Evolutionary conservation across 2,113 vertebrate genomes (phyloP).

Genomic region (Mobula hypostoma): DNA sequence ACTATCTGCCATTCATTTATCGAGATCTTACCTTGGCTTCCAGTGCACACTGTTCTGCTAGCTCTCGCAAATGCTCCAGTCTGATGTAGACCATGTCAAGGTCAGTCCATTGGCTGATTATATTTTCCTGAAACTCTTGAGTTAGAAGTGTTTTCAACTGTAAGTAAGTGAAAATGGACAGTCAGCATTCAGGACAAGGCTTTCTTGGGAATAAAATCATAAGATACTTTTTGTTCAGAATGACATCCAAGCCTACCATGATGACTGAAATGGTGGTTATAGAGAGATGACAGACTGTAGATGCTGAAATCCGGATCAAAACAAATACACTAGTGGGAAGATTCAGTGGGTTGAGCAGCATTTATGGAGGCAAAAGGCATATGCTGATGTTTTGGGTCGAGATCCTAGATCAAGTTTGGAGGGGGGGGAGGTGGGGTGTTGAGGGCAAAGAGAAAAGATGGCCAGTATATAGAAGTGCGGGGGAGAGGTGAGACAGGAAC

Average conservation of each 20-base stretch:
- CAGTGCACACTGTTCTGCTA: slow-evolving; percentile 54
- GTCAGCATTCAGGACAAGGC: not conserved
- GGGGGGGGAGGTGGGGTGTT: no score
- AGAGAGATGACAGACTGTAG: no score
- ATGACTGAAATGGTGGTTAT: no score
- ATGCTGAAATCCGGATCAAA: no score
- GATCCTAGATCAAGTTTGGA: no score
- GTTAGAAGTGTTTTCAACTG: slow-evolving; percentile 55
- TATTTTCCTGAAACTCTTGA: slow-evolving; percentile 56
- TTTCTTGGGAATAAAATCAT: not conserved
- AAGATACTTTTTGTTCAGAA: not conserved
- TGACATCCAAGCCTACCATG: not conserved
- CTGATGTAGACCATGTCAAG: slow-evolving; percentile 57
- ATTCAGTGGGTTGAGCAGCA: no score
- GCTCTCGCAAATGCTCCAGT: slow-evolving; percentile 57
- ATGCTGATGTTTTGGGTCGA: no score
- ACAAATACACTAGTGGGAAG: no score
- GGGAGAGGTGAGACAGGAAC: not conserved
- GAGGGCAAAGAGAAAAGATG: no score
- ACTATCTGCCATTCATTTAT: not conserved
- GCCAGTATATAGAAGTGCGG: no score
- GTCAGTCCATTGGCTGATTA: slow-evolving; percentile 52
- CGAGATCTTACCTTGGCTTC: slow-evolving; percentile 63
- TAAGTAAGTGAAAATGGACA: slow-evolving; percentile 37
- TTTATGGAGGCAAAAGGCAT: no score